Evolutionary conservation across 2,797 vertebrate genomes (phyloP).

Genomic region (Arrhamphus sclerolepis): DNA sequence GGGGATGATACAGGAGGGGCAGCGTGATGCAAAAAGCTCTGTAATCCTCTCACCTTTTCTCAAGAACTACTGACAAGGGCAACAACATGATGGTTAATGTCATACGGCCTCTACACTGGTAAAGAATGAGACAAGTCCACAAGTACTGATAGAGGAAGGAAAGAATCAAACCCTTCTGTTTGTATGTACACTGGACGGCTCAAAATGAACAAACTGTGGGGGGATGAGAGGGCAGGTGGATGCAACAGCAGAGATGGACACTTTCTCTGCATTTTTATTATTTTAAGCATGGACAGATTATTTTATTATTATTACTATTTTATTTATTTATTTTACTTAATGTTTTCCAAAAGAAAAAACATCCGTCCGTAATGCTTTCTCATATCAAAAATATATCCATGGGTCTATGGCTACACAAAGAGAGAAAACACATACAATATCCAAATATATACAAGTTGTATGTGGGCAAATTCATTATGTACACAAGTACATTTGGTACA

Average conservation of each 20-base stretch:
- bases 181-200: constrained; percentile 29
- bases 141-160: constrained; percentile 23
- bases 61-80: constrained; percentile 16
- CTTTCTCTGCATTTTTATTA: constrained; percentile 7
- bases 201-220: background rate
- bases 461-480: constrained; percentile 81
- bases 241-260: constrained; percentile 18
- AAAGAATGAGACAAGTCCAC: constrained; percentile 22
- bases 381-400: constrained; percentile 87
- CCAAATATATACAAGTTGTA: constrained; percentile 84
- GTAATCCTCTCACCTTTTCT: constrained; percentile 19
- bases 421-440: constrained; percentile 79
- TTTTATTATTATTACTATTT: constrained; percentile 50
- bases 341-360: constrained; percentile 52
- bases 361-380: constrained; percentile 68
- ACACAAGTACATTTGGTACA: constrained; percentile 59
- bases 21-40: constrained; percentile 41
- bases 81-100: constrained; percentile 24
- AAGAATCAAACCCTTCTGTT: constrained; percentile 30
- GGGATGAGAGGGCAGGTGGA: constrained; percentile 5
- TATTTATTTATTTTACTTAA: constrained; percentile 49
- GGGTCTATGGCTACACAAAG: constrained; percentile 81
- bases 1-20: constrained; percentile 33
- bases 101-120: constrained; percentile 15
- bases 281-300: constrained; percentile 36